Percentiles rank a stretch among this genome's conserved stretches.
Conservation (phyloP, 2,888 invertebrate species). For the Macrosiphum euphorbiae region DNA sequence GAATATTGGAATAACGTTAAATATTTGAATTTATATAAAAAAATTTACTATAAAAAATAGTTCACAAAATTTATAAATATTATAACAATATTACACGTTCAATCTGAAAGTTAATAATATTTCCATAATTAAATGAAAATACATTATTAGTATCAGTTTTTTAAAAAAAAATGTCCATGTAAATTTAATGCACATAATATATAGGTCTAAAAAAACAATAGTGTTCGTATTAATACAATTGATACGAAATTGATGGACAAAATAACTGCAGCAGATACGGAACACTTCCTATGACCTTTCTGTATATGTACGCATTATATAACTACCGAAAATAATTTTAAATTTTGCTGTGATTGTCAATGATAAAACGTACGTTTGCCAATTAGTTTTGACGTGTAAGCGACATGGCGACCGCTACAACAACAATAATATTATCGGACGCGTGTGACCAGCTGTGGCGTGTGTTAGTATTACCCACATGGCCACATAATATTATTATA, state of each 20-base stretch:
- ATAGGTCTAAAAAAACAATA: background rate
- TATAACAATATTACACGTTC: background rate
- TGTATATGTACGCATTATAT: background rate
- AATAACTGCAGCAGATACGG: background rate
- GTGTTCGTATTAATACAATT: background rate
- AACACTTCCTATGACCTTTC: constrained; percentile 30
- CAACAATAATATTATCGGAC: background rate
- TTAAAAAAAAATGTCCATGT: no score
- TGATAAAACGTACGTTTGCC: background rate
- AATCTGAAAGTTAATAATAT: background rate
- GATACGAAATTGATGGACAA: background rate
- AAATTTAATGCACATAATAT: no score
- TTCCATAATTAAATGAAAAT: background rate
- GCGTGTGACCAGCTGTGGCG: constrained; percentile 8
- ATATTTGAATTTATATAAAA: background rate
- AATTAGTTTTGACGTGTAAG: background rate
- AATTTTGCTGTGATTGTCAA: constrained; percentile 29
- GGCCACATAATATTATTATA: background rate
- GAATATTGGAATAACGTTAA: background rate
- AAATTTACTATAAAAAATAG: background rate
- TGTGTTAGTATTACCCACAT: background rate
- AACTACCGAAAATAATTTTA: constrained; percentile 13
- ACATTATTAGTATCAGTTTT: no score
- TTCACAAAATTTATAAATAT: background rate
- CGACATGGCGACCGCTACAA: background rate